phyloP scores from a whole-genome alignment of 2,113 vertebrate species.

The Saguinus imperator region DNA sequence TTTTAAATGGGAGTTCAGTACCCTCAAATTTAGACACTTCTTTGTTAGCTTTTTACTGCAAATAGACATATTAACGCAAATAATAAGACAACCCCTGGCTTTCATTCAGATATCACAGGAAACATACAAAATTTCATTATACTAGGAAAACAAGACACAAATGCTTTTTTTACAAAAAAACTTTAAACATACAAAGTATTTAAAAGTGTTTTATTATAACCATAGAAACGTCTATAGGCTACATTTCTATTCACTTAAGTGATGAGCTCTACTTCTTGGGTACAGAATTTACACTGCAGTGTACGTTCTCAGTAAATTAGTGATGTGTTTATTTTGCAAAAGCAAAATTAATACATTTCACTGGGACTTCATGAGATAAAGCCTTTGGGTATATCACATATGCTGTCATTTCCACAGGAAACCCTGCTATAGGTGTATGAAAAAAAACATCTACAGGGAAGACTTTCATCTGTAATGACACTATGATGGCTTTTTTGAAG shows the following conservation, averaged over 20 bases:
- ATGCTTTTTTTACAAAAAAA: too few species aligned
- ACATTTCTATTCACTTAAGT: neutral
- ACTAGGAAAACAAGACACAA: neutral
- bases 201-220: neutral
- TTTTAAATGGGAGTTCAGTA: neutral
- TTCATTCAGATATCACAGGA: neutral
- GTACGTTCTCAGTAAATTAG: neutral
- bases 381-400: slow-evolving; percentile 24
- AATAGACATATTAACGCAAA: neutral
- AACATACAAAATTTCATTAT: neutral
- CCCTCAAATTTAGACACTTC: neutral
- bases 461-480: slow-evolving; percentile 1
- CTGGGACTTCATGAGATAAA: neutral
- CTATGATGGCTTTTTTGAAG: slow-evolving; percentile 32
- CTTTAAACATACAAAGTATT: neutral
- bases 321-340: slow-evolving; percentile 10
- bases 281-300: neutral
- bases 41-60: neutral
- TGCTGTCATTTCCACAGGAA: slow-evolving; percentile 32
- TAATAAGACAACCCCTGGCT: neutral
- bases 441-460: neutral
- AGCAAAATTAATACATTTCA: slow-evolving; percentile 31
- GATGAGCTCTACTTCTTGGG: neutral
- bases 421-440: slow-evolving; percentile 8
- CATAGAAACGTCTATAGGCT: neutral